Evolutionary conservation across 2,888 invertebrate species (phyloP), one percentile per base, ranked within the genome.

Genomic region (Lacanobia wlatinum): DNA sequence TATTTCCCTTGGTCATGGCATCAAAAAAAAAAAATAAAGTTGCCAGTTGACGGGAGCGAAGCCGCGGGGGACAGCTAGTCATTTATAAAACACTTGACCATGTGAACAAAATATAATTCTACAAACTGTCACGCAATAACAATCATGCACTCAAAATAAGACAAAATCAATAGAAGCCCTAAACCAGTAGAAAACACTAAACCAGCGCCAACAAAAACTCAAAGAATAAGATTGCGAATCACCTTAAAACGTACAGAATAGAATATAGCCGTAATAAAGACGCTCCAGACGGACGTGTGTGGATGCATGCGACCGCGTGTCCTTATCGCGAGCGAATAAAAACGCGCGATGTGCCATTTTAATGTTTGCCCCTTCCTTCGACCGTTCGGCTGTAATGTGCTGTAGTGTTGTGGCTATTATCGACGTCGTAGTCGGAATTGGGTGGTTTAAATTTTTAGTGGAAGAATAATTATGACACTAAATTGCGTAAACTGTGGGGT

Each of bases 281-380:
- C n/a, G 56, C n/a, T 52, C 82, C 78, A 71, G 80, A 81, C 73
- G 65, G 70, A 82, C 77, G 82, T 87, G 89, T 85, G 82, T 87
- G 88, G 85, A 87, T 83, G 88, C 83, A 76, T 50, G 68, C 62
- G 60, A 71, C 68, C 64, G 56, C 75, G 69, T 72, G 71, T 70
- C 86, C 92, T 93, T 92, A 93, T 93, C 93, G 87, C 84, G 82
- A 83, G 80, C 83, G 80, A 91, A 92, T 93, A 93, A 93, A 92
- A 93, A 92, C 84, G 87, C 86, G 82, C 87, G 90, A 90, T 91
- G 87, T 90, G 87, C 85, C 87, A 83, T 90, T 92, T 92, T 93
- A 93, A 93, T 92, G 91, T 84, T 81, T 84, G 88, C 89, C 85
- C 87, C 87, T 91, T 92, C 90, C 89, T 90, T 87, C 87, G 88